Evolutionary conservation across 2,113 vertebrate genomes (phyloP).

Genomic region (Gymnobelideus leadbeateri): DNA sequence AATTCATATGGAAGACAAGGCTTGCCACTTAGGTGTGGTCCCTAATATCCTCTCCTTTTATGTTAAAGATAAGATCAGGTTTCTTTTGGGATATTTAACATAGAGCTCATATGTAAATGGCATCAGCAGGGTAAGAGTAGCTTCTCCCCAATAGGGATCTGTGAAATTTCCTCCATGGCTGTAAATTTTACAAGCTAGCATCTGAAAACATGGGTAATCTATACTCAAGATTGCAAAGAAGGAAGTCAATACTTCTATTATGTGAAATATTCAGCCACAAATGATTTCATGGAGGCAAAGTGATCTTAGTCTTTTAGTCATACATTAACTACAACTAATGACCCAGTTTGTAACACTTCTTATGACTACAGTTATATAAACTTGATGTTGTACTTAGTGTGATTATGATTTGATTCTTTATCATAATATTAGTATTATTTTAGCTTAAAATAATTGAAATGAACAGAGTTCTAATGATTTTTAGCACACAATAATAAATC

Average conservation of each 20-base stretch:
- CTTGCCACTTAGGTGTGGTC: neutral
- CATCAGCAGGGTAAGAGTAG: neutral
- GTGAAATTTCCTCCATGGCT: neutral
- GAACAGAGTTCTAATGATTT: neutral
- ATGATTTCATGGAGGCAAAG: neutral
- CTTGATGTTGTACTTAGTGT: neutral
- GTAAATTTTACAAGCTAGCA: neutral
- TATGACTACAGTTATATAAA: neutral
- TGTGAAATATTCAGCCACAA: neutral
- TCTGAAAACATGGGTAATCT: neutral
- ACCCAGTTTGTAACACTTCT: neutral
- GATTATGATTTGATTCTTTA: neutral
- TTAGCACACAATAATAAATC: neutral
- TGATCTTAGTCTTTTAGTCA: accelerated
- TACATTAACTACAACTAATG: neutral
- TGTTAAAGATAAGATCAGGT: neutral
- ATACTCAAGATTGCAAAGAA: neutral
- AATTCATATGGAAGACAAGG: too few species aligned
- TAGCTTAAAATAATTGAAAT: neutral
- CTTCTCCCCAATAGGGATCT: neutral
- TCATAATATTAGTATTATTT: neutral
- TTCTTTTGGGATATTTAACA: too few species aligned
- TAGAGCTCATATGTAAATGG: neutral
- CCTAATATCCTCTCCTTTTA: neutral
- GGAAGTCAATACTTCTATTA: accelerated